Evolutionary conservation across 2,888 invertebrate genomes (phyloP).

Genomic region (Kuschelorhynchus macadamiae): DNA sequence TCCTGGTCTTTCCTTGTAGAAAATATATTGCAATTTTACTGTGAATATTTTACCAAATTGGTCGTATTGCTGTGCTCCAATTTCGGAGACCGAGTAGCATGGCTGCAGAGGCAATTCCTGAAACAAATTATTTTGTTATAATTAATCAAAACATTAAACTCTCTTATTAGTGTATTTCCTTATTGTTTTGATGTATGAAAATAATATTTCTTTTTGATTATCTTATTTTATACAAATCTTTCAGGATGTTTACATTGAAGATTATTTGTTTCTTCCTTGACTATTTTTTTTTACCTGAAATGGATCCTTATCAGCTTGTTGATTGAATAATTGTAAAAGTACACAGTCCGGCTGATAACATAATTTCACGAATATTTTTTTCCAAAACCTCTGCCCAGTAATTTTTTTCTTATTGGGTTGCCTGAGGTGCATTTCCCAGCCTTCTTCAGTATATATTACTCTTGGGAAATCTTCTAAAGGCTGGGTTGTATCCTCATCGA

Average conservation of each 20-base stretch:
- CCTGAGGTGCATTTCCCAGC: constrained; percentile 97
- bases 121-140: too few relatives aligned
- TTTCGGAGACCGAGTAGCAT: constrained; percentile 95
- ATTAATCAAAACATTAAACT: too few relatives aligned
- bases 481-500: constrained; percentile 93
- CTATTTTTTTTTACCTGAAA: constrained; percentile 49
- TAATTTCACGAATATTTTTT: constrained; percentile 92
- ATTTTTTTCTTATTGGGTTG: constrained; percentile 98
- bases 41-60: constrained; percentile 99
- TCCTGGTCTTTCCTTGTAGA: constrained; percentile 98
- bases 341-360: constrained; percentile 84
- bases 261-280: too few relatives aligned
- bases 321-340: constrained; percentile 88
- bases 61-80: constrained; percentile 97
- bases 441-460: constrained; percentile 81
- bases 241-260: too few relatives aligned
- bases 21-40: constrained; percentile 95
- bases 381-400: constrained; percentile 95
- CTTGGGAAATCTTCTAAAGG: constrained; percentile 91
- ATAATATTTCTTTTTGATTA: too few relatives aligned
- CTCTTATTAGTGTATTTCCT: too few relatives aligned
- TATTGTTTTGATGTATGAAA: too few relatives aligned
- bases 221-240: too few relatives aligned
- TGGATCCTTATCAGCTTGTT: constrained; percentile 75
- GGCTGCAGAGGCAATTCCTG: constrained; percentile 95